Evolutionary conservation across 2,113 vertebrate species (phyloP).

Genomic region (Macrotus californicus): DNA sequence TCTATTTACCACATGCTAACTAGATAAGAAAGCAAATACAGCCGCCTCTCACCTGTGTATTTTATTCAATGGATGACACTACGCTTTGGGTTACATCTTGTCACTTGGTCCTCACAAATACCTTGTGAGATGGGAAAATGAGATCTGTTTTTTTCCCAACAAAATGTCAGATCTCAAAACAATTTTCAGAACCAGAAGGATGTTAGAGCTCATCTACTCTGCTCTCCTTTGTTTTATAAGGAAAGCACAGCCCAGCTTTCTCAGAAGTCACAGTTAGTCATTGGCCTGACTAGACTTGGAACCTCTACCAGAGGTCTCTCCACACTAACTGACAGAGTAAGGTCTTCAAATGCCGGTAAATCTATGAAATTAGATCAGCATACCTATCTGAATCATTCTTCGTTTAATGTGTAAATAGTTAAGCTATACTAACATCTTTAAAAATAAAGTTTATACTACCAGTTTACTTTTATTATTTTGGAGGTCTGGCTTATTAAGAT

Average conservation of each 20-base stretch:
- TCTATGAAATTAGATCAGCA: background rate
- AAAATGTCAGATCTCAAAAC: background rate
- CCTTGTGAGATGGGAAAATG: background rate
- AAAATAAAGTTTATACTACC: constrained; percentile 19
- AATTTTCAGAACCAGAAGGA: background rate
- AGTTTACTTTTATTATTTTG: constrained; percentile 26
- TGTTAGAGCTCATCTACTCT: background rate
- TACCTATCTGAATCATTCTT: background rate
- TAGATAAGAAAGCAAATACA: constrained; percentile 22
- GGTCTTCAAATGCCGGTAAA: background rate
- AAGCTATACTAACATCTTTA: constrained; percentile 31
- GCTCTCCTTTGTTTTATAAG: background rate
- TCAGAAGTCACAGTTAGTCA: background rate
- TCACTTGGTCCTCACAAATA: background rate
- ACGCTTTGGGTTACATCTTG: background rate
- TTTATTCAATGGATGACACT: background rate
- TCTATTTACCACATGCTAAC: background rate
- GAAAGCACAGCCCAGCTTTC: background rate
- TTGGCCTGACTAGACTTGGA: background rate
- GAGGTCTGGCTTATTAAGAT: background rate
- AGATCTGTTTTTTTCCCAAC: background rate
- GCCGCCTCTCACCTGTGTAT: background rate
- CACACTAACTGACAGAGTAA: background rate
- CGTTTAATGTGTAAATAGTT: constrained; percentile 24
- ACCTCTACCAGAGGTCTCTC: background rate